phyloP scores from a whole-genome alignment of 2,113 vertebrate genomes.

The Chionis minor region DNA sequence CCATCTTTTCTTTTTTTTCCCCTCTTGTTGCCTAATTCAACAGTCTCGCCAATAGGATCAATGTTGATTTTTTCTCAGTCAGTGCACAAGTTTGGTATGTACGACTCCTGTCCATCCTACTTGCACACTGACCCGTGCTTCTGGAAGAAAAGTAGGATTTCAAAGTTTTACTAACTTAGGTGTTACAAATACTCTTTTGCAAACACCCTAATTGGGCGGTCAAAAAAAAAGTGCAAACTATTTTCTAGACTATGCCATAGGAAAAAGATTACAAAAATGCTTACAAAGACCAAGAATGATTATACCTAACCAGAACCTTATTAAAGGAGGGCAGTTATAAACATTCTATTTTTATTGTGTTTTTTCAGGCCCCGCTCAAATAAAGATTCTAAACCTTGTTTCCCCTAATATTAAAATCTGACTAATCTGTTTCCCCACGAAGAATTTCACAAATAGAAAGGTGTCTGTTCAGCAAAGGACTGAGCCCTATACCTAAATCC shows the following conservation, averaged over 20 bases:
- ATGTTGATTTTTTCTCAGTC: not conserved
- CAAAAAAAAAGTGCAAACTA: not conserved
- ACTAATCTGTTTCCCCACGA: not conserved
- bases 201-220: not conserved
- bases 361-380: not conserved
- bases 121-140: not conserved
- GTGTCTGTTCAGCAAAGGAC: not conserved
- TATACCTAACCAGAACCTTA: not conserved
- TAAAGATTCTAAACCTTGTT: not conserved
- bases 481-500: not conserved
- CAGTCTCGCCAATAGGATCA: no score
- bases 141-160: not conserved
- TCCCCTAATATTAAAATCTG: not conserved
- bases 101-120: not conserved
- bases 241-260: fast-evolving
- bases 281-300: not conserved
- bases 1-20: not conserved
- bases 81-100: not conserved
- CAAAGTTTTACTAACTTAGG: not conserved
- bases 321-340: not conserved
- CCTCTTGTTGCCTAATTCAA: not conserved
- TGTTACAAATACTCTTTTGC: not conserved
- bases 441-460: not conserved
- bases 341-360: not conserved
- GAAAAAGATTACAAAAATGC: not conserved